phyloP scores from a whole-genome alignment of 2,113 vertebrate genomes.

The Marmota monax region DNA sequence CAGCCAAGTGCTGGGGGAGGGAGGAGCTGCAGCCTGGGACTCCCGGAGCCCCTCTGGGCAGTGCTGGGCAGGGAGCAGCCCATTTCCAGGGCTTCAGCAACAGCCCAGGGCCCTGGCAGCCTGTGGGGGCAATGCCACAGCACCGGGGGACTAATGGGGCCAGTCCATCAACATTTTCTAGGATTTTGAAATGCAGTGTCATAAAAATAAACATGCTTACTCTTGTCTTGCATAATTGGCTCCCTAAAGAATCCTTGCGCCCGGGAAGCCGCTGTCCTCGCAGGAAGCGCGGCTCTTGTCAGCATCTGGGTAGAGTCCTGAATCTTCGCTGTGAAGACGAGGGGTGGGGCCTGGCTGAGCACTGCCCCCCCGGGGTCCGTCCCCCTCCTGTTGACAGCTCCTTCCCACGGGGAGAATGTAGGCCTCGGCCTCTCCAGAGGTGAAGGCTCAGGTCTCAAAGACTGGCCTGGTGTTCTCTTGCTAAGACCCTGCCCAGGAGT shows the following conservation, averaged over 20 bases:
- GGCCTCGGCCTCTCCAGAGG: background rate
- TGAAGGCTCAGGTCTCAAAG: background rate
- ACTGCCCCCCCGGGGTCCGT: fast-evolving
- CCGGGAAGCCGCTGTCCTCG: background rate
- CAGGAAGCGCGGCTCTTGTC: background rate
- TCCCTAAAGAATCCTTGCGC: slow-evolving; percentile 55
- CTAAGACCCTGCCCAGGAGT: background rate
- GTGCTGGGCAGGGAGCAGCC: background rate
- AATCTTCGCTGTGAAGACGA: background rate
- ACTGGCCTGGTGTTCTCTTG: background rate
- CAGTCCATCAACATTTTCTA: background rate
- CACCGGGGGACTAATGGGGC: background rate
- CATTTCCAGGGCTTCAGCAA: fast-evolving
- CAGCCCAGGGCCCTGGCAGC: background rate
- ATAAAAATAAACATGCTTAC: slow-evolving; percentile 72
- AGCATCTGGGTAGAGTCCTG: background rate
- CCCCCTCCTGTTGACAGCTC: fast-evolving
- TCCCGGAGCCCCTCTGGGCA: background rate
- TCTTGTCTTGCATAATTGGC: slow-evolving; percentile 56
- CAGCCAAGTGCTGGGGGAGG: background rate
- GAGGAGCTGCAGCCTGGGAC: background rate
- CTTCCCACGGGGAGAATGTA: fast-evolving
- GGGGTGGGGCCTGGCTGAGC: background rate
- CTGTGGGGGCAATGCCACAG: fast-evolving
- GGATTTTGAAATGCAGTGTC: background rate